A percentile compares a stretch with the other conserved stretches of the same genome.
Evolutionary conservation across 2,113 vertebrate species (phyloP).

Genomic region (Megaceryle maxima): DNA sequence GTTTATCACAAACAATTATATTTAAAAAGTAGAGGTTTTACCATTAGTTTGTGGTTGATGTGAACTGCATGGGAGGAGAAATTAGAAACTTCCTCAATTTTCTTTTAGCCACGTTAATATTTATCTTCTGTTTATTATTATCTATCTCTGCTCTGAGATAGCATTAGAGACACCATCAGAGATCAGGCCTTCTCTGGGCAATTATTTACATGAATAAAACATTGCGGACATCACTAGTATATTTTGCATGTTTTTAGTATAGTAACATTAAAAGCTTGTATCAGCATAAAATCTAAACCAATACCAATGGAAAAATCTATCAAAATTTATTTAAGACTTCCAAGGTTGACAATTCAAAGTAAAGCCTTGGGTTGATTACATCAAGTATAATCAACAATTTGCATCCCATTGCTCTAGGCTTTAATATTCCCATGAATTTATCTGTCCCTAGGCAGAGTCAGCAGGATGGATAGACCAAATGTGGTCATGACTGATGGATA

Average conservation of each 20-base stretch:
- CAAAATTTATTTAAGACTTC: not conserved
- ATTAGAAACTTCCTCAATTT: not conserved
- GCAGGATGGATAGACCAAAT: not conserved
- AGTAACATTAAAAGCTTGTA: not conserved
- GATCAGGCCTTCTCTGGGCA: not conserved
- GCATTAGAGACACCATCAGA: not conserved
- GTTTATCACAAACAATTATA: not conserved
- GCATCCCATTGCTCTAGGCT: not conserved
- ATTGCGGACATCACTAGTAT: not conserved
- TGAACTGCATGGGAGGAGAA: not conserved
- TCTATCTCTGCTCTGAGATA: not conserved
- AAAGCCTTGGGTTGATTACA: not conserved
- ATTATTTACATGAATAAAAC: constrained; percentile 23
- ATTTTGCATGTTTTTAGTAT: not conserved
- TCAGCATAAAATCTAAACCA: not conserved
- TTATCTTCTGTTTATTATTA: not conserved
- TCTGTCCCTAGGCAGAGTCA: not conserved
- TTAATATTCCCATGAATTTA: not conserved
- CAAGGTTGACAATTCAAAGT: not conserved
- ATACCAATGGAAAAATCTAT: not conserved
- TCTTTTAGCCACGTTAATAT: not conserved
- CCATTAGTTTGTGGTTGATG: not conserved
- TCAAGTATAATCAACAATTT: not conserved
- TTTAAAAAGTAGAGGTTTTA: not conserved
- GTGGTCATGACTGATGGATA: not conserved